Percentiles rank a stretch among this genome's conserved stretches.
These are phyloP conservation scores for Pecten maximus DNA, from an alignment of 2,888 invertebrate genomes.

Conservation along the genomic window DNA sequence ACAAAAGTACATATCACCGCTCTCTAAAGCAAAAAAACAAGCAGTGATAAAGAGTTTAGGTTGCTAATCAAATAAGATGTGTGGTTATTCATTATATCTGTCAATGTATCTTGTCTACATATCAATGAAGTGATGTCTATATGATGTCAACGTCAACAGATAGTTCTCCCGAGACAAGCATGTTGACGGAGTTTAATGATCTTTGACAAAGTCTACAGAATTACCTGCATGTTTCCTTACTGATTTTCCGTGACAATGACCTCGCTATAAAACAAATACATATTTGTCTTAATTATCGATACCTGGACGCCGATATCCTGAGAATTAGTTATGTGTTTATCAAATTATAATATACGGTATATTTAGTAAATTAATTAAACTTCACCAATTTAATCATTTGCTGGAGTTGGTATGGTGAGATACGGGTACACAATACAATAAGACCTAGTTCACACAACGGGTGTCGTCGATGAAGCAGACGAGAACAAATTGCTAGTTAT, in stretches of 20 bases:
- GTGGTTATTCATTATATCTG: neutral
- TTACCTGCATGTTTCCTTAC: neutral
- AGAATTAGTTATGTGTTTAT: neutral
- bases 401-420: neutral
- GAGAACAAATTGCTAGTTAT: too few species aligned
- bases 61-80: neutral
- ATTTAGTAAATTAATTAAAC: neutral
- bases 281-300: neutral
- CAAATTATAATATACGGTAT: neutral
- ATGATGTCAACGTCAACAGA: neutral
- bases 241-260: neutral
- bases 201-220: neutral
- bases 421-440: neutral
- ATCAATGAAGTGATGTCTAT: neutral
- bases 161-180: neutral
- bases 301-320: neutral
- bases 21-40: neutral
- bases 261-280: neutral
- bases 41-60: neutral
- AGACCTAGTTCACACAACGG: neutral
- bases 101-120: neutral
- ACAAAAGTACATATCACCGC: neutral
- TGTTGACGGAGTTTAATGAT: neutral
- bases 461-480: too few species aligned
- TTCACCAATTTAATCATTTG: neutral